Evolutionary conservation across 2,888 invertebrate species (phyloP).

Genomic region (Exephanes ischioxanthus): DNA sequence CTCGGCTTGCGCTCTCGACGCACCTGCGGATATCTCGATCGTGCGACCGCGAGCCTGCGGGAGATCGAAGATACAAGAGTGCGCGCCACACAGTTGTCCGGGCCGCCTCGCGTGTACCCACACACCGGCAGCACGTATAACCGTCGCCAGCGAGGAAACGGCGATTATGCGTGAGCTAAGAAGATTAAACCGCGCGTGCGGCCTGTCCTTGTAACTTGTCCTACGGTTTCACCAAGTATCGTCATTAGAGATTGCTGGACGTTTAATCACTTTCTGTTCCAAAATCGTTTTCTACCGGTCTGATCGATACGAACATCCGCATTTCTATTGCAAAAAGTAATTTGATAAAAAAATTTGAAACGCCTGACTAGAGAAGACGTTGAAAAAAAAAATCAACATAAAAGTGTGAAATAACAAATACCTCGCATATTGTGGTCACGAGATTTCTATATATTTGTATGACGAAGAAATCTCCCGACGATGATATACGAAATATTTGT

Average conservation of each 20-base stretch:
- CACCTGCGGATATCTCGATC: constrained; percentile 47
- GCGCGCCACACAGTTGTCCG: constrained; percentile 36
- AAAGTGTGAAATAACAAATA: too few species aligned
- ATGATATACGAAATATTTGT: too few species aligned
- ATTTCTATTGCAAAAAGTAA: neutral
- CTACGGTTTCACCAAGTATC: constrained; percentile 28
- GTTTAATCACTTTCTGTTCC: neutral
- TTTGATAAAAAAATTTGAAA: too few species aligned
- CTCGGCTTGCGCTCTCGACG: constrained; percentile 21
- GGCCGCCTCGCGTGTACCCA: neutral
- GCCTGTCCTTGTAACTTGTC: constrained; percentile 35
- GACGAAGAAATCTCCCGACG: too few species aligned
- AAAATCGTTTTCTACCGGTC: neutral
- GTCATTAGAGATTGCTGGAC: constrained; percentile 18
- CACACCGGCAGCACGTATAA: neutral
- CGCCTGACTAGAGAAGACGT: too few species aligned
- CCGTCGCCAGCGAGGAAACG: constrained; percentile 57
- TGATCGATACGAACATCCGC: neutral
- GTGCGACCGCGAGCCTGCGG: constrained; percentile 45
- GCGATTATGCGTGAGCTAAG: constrained; percentile 72
- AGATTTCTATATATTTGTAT: too few species aligned
- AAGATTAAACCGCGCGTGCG: constrained; percentile 51
- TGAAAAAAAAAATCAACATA: too few species aligned
- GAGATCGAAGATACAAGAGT: constrained; percentile 45
- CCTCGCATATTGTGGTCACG: too few species aligned